phyloP scores from a whole-genome alignment of 2,797 vertebrate genomes.

The Enteromius trimaculatus region DNA sequence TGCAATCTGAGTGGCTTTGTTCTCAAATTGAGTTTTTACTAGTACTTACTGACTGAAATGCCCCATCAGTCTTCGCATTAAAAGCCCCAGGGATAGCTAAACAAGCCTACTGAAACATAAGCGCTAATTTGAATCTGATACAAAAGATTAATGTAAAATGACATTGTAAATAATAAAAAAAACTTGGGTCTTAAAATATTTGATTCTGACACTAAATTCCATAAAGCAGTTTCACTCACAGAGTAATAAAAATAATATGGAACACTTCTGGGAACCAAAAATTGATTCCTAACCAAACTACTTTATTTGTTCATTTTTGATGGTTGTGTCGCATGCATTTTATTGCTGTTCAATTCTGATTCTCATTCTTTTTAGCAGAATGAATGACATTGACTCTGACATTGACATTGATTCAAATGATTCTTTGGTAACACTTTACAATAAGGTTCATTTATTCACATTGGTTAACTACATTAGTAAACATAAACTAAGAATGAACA shows the following conservation, averaged over 20 bases:
- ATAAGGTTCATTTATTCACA: too few species aligned
- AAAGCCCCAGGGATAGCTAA: slow-evolving; percentile 66
- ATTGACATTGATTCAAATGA: background rate
- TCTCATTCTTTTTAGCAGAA: background rate
- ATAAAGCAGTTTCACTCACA: background rate
- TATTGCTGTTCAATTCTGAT: background rate
- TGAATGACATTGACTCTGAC: background rate
- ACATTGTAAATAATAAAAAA: slow-evolving; percentile 57
- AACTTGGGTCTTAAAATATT: slow-evolving; percentile 9
- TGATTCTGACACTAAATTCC: background rate
- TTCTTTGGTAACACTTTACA: background rate
- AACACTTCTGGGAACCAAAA: background rate
- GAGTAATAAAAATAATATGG: background rate
- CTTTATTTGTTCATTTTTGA: background rate
- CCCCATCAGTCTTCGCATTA: slow-evolving; percentile 63
- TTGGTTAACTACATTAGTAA: too few species aligned
- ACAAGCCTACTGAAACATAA: slow-evolving; percentile 38
- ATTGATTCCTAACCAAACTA: background rate
- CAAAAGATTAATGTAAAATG: slow-evolving; percentile 61
- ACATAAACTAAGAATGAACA: too few species aligned
- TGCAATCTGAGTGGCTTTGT: slow-evolving; percentile 73
- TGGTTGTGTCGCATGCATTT: background rate
- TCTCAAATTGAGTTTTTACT: slow-evolving; percentile 59
- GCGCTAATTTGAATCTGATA: slow-evolving; percentile 33
- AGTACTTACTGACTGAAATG: slow-evolving; percentile 58